Base-by-base conservation (phyloP, 2,888 invertebrate genomes). In the Leptinotarsa tumamoca region DNA sequence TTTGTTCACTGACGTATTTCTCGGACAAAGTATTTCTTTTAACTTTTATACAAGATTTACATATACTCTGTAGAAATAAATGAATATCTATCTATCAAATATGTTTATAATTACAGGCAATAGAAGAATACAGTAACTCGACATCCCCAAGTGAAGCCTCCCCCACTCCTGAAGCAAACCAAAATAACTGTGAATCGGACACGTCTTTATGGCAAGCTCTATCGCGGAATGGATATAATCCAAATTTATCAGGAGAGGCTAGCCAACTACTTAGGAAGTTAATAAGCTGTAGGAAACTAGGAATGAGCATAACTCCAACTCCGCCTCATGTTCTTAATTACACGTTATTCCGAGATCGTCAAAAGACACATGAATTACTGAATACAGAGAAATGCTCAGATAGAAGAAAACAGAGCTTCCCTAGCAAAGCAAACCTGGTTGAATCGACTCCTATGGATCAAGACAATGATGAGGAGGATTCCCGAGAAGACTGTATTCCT, bases 351-450 rank as follows among this genome's bases (percentile, higher is more conserved):
- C 67, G 68, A 52, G 68, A 61, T 14, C 54, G 33, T 51, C 72
- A 74, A 68, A 68, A 63, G 21, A 58, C 72, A 18, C 58, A 56
- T 13, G 56, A 63, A 17, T 43, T 73, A 33, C 63, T 63, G 27
- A 80, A 79, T 70, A 68, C 78, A 75, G 79, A 84, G 76, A 80
- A 75, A 71, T 78, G 91, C 74, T 92, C 93, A 68, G 94, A 94
- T 79, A 91, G 95, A 80, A 91, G 95, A 88, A 95, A 95, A 89
- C 95, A 95, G 87, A 94, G 94, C 86, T 95, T 93, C 87, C 95
- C 95, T 2, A 93, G 93, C 81, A 92, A 93, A 83, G 93, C 91
- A n/a, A 84, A 79, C 50, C 79, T 84, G 66, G 83, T 43, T 77
- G 78, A 70, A 71, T 76, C 56, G 4, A 21, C 70, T 33, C 33